These are phyloP conservation scores for Hyles vespertilio DNA, from an alignment of 1,140 invertebrate genomes.

Conservation along the genomic window DNA sequence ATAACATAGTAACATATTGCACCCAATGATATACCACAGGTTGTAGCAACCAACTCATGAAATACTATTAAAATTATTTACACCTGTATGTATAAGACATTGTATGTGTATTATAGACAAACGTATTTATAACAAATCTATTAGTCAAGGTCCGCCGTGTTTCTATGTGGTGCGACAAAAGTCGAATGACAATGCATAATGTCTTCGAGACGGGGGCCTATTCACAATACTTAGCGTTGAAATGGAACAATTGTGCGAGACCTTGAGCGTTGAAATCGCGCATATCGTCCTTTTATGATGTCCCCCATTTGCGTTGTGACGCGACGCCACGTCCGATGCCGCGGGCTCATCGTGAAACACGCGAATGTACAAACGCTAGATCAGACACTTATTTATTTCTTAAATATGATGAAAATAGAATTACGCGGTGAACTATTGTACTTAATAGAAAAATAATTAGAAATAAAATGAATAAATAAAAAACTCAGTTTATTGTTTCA, in stretches of 20 bases:
- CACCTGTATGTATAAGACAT: background rate
- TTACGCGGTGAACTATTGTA: too few relatives aligned
- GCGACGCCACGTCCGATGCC: constrained; percentile 8
- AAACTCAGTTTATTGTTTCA: too few relatives aligned
- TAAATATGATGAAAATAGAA: background rate
- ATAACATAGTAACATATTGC: too few relatives aligned
- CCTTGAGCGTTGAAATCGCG: constrained; percentile 24
- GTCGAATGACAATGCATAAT: background rate
- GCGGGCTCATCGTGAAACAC: constrained; percentile 8
- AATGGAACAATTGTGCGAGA: constrained; percentile 19
- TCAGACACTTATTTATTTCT: background rate
- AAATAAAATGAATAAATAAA: too few relatives aligned
- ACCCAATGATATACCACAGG: too few relatives aligned
- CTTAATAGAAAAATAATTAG: too few relatives aligned
- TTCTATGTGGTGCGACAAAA: background rate
- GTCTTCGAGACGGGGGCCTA: background rate
- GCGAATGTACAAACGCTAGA: constrained; percentile 6
- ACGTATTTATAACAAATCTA: background rate
- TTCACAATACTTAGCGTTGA: constrained; percentile 14
- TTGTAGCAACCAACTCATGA: too few relatives aligned
- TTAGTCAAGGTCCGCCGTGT: background rate
- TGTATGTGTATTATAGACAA: too few relatives aligned
- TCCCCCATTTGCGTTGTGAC: constrained; percentile 23
- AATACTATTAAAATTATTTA: background rate
- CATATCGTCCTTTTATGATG: constrained; percentile 23